Evolutionary conservation across 2,888 invertebrate species (phyloP).

Genomic region (Microplitis deprimator): DNA sequence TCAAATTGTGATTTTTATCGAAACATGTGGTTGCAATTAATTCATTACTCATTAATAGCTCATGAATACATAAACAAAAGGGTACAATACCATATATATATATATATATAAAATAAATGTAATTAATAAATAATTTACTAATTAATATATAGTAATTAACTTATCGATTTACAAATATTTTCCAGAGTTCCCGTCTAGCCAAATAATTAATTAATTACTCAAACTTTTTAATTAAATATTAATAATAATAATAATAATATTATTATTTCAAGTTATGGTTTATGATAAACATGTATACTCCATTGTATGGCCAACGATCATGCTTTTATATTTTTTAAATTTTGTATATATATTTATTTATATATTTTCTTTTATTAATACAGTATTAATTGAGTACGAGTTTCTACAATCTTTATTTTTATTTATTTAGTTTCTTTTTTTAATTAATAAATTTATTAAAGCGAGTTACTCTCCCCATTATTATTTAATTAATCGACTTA

Average conservation of each 20-base stretch:
- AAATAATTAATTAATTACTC: background rate
- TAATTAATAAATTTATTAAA: slow-evolving; percentile 31
- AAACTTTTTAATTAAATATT: slow-evolving; percentile 5
- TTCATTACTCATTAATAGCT: no score
- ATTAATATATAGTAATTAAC: no score
- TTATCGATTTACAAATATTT: no score
- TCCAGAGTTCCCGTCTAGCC: no score
- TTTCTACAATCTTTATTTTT: slow-evolving; percentile 28
- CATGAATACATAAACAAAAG: no score
- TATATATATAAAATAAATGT: no score
- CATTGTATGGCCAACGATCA: slow-evolving; percentile 71
- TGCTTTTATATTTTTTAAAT: slow-evolving; percentile 54
- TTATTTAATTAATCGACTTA: slow-evolving; percentile 21
- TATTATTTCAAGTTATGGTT: slow-evolving; percentile 61
- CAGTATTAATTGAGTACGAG: slow-evolving; percentile 35
- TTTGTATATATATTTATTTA: slow-evolving; percentile 33
- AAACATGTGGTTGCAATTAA: no score
- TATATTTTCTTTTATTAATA: background rate
- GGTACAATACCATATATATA: no score
- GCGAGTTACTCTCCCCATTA: slow-evolving; percentile 43
- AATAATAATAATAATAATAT: slow-evolving; percentile 34
- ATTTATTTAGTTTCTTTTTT: slow-evolving; percentile 23
- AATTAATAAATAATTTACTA: no score
- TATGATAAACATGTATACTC: slow-evolving; percentile 67
- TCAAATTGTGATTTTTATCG: no score